phyloP scores from a whole-genome alignment of 2,797 vertebrate genomes.

The Hyperoplus lanceolatus region DNA sequence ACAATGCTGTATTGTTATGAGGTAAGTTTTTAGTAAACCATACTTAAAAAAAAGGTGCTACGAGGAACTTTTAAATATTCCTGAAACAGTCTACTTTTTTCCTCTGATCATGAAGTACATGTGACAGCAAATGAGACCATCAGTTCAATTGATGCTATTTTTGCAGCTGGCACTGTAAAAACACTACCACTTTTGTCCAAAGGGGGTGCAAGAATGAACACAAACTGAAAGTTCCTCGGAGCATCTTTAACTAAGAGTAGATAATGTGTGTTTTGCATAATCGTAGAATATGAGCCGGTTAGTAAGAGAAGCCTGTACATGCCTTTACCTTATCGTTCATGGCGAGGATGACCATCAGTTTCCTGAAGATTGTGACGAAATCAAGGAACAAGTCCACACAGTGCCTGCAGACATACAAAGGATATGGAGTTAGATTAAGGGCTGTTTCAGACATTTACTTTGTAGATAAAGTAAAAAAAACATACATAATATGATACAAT shows the following conservation, averaged over 20 bases:
- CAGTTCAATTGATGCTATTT: too few species aligned
- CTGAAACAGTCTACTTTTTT: too few species aligned
- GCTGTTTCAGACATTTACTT: background rate
- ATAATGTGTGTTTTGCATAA: too few species aligned
- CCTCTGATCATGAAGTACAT: too few species aligned
- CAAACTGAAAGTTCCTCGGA: too few species aligned
- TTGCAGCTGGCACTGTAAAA: too few species aligned
- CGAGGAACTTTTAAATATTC: too few species aligned
- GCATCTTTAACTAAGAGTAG: too few species aligned
- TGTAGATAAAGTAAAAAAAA: background rate
- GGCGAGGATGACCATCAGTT: constrained; percentile 95
- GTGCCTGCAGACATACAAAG: constrained; percentile 85
- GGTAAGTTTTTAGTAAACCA: background rate
- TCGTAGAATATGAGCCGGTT: background rate
- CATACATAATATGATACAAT: background rate
- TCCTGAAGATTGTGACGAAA: constrained; percentile 96
- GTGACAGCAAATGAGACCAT: too few species aligned
- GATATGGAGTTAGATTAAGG: background rate
- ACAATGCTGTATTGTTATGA: background rate
- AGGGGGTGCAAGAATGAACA: too few species aligned
- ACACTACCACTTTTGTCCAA: too few species aligned
- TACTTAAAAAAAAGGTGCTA: background rate
- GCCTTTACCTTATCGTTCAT: constrained; percentile 93
- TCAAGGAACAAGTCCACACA: constrained; percentile 96
- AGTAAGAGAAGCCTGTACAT: background rate